Base-by-base conservation (phyloP, 2,888 invertebrate genomes). In the Phengaris alcon region DNA sequence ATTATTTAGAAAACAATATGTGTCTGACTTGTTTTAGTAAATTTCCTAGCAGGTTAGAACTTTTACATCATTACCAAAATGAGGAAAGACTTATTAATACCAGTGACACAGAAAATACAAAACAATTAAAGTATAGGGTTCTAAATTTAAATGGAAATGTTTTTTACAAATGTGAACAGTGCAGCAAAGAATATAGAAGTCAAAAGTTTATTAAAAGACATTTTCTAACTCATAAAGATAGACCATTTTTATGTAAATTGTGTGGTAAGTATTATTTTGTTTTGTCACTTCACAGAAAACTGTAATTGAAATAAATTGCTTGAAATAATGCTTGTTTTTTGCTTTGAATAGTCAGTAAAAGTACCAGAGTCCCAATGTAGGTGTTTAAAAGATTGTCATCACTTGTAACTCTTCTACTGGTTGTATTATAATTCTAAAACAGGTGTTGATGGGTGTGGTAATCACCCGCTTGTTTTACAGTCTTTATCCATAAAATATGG, bases 241-340 rank as follows among this genome's bases (percentile, higher is more conserved):
- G 89, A 57, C 89, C 89, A 0, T 90, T 86, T 79, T 76, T 86
- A 52, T 93, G 93, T 80, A 92, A 89, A 80, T 78, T 90, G n/a
- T 93, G 92, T 81, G 90, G 92, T 92, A 80, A 85, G 87, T 83
- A 4, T 22, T 2, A 57, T n/a, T 57, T 15, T 0, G 15, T n/a
- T 57, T 5, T 55, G 6, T n/a, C 6, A n/a, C 6, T 57, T n/a
- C n/a, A 4, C n/a, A n/a, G 15, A 57, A 5, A 57, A 22, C 57
- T 15, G 7, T n/a, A n/a, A n/a, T n/a, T n/a, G n/a, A n/a, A n/a
- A n/a, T n/a, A n/a, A n/a, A n/a, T n/a, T n/a, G 15, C 15, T 35
- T 35, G 35, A 35, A 35, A 35, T 35, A 35, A 35, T 35, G 35
- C 35, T 35, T 15, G 48, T 1, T 48, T 48, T 48, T 3, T 48